Conservation (phyloP, 2,888 invertebrate species). For the Tenthredo scrophulariae region DNA sequence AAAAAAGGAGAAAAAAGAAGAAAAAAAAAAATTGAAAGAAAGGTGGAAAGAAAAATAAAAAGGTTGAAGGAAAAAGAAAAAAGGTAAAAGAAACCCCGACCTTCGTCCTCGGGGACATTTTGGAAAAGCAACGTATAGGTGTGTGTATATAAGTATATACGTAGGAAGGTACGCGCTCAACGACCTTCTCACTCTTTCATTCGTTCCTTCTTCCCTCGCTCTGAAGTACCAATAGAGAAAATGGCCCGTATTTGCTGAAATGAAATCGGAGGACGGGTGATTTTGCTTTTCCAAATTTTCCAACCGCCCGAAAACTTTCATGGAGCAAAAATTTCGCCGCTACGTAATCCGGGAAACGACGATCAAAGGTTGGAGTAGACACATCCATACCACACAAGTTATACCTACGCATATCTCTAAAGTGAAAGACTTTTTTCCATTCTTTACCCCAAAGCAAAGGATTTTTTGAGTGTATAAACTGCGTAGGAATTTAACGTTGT, state of each 20-base stretch:
- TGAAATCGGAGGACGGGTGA: slow-evolving; percentile 15
- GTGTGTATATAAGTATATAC: neutral
- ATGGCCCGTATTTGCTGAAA: slow-evolving; percentile 30
- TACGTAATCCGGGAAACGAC: neutral
- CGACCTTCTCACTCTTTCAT: neutral
- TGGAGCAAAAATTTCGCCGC: neutral
- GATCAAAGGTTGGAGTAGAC: neutral
- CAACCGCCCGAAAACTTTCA: neutral
- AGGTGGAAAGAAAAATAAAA: neutral
- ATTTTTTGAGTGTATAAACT: neutral
- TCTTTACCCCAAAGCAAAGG: neutral
- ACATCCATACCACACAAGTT: neutral
- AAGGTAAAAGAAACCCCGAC: neutral
- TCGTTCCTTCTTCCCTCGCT: slow-evolving; percentile 1
- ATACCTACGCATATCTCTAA: neutral
- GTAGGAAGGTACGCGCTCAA: slow-evolving; percentile 3
- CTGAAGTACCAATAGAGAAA: slow-evolving; percentile 33
- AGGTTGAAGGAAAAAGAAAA: neutral
- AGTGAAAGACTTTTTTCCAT: neutral
- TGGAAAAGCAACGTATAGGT: slow-evolving; percentile 8
- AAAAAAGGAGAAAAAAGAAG: neutral
- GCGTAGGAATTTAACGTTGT: neutral
- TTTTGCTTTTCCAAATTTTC: slow-evolving; percentile 13
- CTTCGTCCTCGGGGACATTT: slow-evolving; percentile 19
- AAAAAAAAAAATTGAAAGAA: neutral